Evolutionary conservation across 2,888 invertebrate species (phyloP).

Genomic region (Archips crataeganus): DNA sequence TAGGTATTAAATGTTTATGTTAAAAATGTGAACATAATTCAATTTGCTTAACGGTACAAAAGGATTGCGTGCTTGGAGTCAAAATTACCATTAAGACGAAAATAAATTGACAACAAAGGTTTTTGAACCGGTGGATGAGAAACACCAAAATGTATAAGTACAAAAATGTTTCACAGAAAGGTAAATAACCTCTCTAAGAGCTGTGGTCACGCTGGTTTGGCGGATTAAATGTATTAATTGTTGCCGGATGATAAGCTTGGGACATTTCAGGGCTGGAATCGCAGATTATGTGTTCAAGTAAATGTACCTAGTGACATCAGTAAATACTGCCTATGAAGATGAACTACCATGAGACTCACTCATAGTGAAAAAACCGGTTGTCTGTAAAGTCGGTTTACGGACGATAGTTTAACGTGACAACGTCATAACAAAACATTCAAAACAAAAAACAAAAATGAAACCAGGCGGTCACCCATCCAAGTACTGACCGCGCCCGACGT

Average conservation of each 20-base stretch:
- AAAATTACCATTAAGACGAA: not conserved
- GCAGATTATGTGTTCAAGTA: not conserved
- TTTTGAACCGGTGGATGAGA: not conserved
- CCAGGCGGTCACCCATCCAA: too few relatives aligned
- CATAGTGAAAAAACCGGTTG: too few relatives aligned
- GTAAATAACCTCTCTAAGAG: not conserved
- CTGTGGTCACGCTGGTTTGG: not conserved
- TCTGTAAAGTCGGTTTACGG: too few relatives aligned
- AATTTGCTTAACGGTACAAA: conserved; percentile 13
- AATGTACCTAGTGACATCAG: too few relatives aligned
- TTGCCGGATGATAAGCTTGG: not conserved
- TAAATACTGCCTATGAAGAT: too few relatives aligned
- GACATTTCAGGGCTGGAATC: not conserved
- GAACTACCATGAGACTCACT: too few relatives aligned
- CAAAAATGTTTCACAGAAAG: not conserved
- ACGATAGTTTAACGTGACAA: too few relatives aligned
- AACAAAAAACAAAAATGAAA: too few relatives aligned
- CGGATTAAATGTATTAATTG: not conserved
- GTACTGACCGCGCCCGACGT: too few relatives aligned
- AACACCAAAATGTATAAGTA: not conserved
- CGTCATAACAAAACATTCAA: too few relatives aligned
- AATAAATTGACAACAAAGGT: conserved; percentile 1
- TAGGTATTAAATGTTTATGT: too few relatives aligned
- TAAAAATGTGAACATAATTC: not conserved
- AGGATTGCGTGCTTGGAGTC: not conserved